Base-by-base conservation (phyloP, 92 coral and sea anemone genomes). In the Galaxea fascicularis region DNA sequence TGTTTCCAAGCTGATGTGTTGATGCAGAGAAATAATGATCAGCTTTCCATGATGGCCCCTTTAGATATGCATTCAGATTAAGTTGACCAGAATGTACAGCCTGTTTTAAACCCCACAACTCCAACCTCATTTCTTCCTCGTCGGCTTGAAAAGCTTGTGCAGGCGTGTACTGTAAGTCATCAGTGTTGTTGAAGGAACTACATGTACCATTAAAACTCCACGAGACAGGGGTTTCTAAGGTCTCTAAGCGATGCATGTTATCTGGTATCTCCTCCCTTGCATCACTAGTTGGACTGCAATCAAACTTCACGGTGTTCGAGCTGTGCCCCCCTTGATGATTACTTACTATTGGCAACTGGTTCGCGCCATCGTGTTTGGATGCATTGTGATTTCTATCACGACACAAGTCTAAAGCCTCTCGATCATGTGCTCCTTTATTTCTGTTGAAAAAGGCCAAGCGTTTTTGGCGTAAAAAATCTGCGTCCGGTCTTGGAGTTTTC, bases 51-150 rank as follows among this genome's bases (percentile, higher is more conserved):
- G 73, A 27, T 41, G 76, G 76, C 58, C 57, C 63, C 45, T 65
- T 47, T 14, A 92, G 71, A 78, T 87, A 90, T 0, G 93, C 87
- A 30, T 85, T 51, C 22, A 94, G 67, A 59, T 94, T 90, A 16
- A 94, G 84, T 30, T 94, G 88, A 0, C 98, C 98, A 15, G 93
- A 85, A 69, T 87, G 69, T 0, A 94, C 95, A 35, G 98, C 94
- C 59, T 92, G 95, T 65, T 91, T 90, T 54, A 94, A 80, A 4
- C 97, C 98, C 98, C 95, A 96, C 41, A 90, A 71, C 71, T 96
- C 98, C 24, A 92, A 82, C 44, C 89, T 91, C 24, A 90, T 56
- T 24, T 92, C 91, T 25, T 94, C 92, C 52, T 90, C 98, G 44
- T 91, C 89, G 52, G 18, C 29, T 24, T 82, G 56, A 14, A 14